Percentiles rank a stretch among this genome's conserved stretches.
Evolutionary conservation across 2,797 vertebrate genomes (phyloP).

Genomic region (Pogonophryne albipinna): DNA sequence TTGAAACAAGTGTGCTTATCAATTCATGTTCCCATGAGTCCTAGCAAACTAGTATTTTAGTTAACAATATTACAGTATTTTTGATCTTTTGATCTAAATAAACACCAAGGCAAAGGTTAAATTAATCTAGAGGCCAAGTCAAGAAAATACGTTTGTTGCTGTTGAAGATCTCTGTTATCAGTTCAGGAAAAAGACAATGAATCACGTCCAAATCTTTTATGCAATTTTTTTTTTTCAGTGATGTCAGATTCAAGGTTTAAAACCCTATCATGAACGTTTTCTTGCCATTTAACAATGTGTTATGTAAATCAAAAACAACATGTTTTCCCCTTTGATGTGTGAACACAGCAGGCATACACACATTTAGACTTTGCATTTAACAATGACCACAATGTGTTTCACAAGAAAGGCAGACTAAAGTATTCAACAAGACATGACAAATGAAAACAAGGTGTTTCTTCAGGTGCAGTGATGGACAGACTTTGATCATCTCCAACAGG

Average conservation of each 20-base stretch:
- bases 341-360: conserved; percentile 8
- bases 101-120: neutral
- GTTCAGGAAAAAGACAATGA: neutral
- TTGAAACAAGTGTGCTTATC: neutral
- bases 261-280: neutral
- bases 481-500: conserved; percentile 7
- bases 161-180: neutral
- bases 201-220: neutral
- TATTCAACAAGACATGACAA: conserved; percentile 28
- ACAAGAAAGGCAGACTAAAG: conserved; percentile 14
- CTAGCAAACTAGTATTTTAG: no score
- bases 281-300: neutral
- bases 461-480: conserved; percentile 41
- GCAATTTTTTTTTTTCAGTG: conserved; percentile 15
- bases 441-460: conserved; percentile 17
- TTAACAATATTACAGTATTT: no score
- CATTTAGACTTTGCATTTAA: conserved; percentile 14
- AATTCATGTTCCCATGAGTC: neutral
- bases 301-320: conserved; percentile 15
- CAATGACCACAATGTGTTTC: conserved; percentile 38
- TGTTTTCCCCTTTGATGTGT: conserved; percentile 33
- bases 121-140: neutral
- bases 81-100: neutral
- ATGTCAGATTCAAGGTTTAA: neutral
- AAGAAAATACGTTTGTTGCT: neutral